Evolutionary conservation across 2,113 vertebrate genomes (phyloP).

Genomic region (Oryzias javanicus): DNA sequence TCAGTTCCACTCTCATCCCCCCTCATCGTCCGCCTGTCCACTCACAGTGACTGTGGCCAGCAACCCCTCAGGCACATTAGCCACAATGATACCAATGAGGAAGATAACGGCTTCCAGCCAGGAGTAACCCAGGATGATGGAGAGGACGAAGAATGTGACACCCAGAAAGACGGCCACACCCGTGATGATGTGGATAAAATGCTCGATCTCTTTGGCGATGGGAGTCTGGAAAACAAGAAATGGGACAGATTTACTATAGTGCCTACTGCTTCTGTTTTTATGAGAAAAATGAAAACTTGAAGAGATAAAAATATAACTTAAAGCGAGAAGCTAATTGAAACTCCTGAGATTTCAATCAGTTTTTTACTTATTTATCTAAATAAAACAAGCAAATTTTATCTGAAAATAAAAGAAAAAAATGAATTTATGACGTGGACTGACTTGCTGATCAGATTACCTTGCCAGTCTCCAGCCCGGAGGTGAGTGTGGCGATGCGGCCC

Average conservation of each 20-base stretch:
- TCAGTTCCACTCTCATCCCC: too few relatives aligned
- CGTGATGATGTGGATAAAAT: conserved; percentile 92
- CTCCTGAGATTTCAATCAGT: too few relatives aligned
- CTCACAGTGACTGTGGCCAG: conserved; percentile 93
- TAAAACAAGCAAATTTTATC: too few relatives aligned
- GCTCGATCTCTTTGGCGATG: conserved; percentile 90
- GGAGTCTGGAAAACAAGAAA: conserved; percentile 74
- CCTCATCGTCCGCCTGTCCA: background rate
- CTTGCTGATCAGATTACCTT: conserved; percentile 57
- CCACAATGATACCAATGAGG: conserved; percentile 93
- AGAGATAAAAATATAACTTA: too few relatives aligned
- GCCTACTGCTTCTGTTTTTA: background rate
- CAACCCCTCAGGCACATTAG: conserved; percentile 89
- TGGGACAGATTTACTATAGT: background rate
- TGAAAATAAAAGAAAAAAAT: background rate
- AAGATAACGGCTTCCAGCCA: conserved; percentile 94
- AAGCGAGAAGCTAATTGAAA: too few relatives aligned
- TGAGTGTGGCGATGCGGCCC: conserved; percentile 90
- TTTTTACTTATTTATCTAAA: too few relatives aligned
- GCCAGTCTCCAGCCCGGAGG: conserved; percentile 87
- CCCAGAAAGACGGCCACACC: conserved; percentile 90
- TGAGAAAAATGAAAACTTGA: background rate
- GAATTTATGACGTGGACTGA: background rate
- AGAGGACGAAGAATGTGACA: conserved; percentile 84
- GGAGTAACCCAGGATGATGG: conserved; percentile 82